Percentiles rank a stretch among this genome's conserved stretches.
Conservation (phyloP, 2,797 vertebrate genomes). For the Melanotaenia boesemani region DNA sequence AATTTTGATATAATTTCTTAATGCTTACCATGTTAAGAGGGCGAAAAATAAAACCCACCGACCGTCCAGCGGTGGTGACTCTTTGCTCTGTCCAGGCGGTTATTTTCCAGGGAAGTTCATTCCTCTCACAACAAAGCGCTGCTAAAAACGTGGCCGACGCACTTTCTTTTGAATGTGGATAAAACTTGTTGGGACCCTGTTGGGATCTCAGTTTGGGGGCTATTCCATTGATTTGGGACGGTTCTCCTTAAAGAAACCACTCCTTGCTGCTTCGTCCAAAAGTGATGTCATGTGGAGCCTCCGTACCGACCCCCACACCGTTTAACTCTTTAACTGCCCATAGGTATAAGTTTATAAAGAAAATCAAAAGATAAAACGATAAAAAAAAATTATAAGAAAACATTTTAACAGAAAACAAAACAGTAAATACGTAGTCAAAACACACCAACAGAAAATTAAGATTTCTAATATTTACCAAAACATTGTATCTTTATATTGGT, state of each 20-base stretch:
- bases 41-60: conserved; percentile 59
- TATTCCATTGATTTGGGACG: conserved; percentile 70
- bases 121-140: conserved; percentile 14
- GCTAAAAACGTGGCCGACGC: not conserved
- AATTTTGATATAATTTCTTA: not conserved
- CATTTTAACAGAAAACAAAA: too few species aligned
- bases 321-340: conserved; percentile 59
- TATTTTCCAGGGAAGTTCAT: conserved; percentile 41
- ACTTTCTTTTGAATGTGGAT: not conserved
- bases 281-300: conserved; percentile 72
- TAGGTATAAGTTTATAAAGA: not conserved
- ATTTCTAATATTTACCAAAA: too few species aligned
- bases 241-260: conserved; percentile 69
- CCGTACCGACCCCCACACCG: conserved; percentile 28
- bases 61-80: conserved; percentile 63
- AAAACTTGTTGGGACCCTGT: not conserved
- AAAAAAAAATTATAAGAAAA: too few species aligned
- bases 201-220: conserved; percentile 12
- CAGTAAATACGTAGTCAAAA: too few species aligned
- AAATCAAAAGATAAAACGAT: too few species aligned
- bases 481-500: too few species aligned
- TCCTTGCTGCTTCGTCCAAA: conserved; percentile 79
- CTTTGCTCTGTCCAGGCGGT: conserved; percentile 33
- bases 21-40: conserved; percentile 74
- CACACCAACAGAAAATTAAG: too few species aligned